A percentile compares a stretch with the other conserved stretches of the same genome.
phyloP scores from a whole-genome alignment of 1,140 invertebrate genomes.

The Lepeophtheirus salmonis region DNA sequence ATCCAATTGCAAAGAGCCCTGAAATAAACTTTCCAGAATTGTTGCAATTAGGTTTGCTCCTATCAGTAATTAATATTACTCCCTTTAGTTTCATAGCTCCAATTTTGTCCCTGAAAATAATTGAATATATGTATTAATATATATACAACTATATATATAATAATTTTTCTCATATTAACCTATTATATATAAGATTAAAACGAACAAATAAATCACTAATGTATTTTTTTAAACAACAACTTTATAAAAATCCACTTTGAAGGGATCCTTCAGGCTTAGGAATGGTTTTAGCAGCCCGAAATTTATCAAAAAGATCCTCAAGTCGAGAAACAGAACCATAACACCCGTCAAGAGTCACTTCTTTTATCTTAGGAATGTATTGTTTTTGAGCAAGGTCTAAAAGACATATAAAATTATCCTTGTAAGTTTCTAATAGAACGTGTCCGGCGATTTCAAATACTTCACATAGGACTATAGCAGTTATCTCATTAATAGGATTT shows the following conservation, averaged over 20 bases:
- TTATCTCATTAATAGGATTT: constrained; percentile 5
- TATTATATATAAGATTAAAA: too few species aligned
- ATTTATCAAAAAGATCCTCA: background rate
- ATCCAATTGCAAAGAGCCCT: background rate
- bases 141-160: too few species aligned
- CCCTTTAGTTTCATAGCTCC: background rate
- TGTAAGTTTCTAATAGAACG: background rate
- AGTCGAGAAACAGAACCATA: constrained; percentile 5
- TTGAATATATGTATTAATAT: too few species aligned
- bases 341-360: constrained; percentile 1
- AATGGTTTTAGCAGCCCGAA: background rate
- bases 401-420: background rate
- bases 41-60: too few species aligned
- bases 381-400: background rate
- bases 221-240: background rate
- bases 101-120: too few species aligned
- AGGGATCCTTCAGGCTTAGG: background rate
- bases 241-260: background rate
- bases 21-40: too few species aligned
- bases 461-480: background rate
- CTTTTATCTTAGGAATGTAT: constrained; percentile 1
- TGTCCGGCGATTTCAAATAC: background rate
- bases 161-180: too few species aligned
- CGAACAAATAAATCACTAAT: background rate
- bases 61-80: too few species aligned